phyloP scores from a whole-genome alignment of 2,113 vertebrate genomes.

The Meles meles region DNA sequence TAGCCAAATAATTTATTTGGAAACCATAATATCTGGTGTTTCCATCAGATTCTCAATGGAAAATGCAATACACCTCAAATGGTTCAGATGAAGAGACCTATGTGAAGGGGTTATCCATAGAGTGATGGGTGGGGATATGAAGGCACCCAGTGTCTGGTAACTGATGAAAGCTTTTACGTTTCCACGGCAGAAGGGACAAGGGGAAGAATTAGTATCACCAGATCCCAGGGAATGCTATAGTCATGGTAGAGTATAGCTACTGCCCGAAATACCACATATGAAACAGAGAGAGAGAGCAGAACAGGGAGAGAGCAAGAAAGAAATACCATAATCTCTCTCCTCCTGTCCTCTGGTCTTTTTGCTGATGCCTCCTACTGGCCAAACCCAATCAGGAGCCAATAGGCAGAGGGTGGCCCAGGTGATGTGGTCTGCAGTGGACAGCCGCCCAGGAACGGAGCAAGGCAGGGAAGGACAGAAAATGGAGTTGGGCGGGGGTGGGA shows the following conservation, averaged over 20 bases:
- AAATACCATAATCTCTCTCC: not conserved
- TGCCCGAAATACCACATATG: not conserved
- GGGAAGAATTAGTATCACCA: not conserved
- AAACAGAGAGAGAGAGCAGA: not conserved
- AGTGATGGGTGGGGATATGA: not conserved
- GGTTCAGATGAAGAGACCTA: not conserved
- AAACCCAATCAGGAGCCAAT: not conserved
- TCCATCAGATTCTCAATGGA: not conserved
- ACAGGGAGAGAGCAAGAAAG: not conserved
- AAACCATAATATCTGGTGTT: not conserved
- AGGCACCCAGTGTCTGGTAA: not conserved
- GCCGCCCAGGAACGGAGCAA: not conserved
- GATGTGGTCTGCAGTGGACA: not conserved
- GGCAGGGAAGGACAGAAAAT: not conserved
- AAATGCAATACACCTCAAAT: not conserved
- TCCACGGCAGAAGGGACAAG: not conserved
- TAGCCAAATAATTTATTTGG: slow-evolving; percentile 14
- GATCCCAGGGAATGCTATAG: not conserved
- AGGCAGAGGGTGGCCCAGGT: not conserved
- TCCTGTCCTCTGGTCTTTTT: not conserved
- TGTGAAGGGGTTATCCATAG: not conserved
- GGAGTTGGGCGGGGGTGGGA: not conserved
- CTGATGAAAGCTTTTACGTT: not conserved
- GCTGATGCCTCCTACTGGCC: not conserved
- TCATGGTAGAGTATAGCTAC: not conserved